Evolutionary conservation across 1,140 invertebrate species (phyloP), one percentile per base, ranked within the genome.

Genomic region (Dreissena polymorpha): DNA sequence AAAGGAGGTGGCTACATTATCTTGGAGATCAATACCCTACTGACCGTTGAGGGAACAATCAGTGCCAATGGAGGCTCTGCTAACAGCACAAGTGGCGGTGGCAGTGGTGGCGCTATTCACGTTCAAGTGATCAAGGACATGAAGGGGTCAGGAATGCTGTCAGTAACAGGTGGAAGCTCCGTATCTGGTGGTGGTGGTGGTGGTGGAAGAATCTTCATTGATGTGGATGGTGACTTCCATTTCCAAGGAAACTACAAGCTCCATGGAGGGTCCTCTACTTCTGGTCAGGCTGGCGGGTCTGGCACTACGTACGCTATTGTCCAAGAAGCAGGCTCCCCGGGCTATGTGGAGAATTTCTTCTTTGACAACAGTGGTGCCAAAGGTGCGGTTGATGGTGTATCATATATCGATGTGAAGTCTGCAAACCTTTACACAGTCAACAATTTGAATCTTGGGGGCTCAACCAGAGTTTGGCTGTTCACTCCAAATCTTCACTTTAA

Each of bases 271-370:
- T 86, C 80, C 25, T 88, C 88, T 12, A 7, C 55, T 6, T 51
- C 25, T 13, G 86, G 85, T 12, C 76, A 87, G 51, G 78, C 88
- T 16, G 90, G 90, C 39, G 88, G 88, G 0, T 80, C 90, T 14
- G 90, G 90, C 13, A 90, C 89, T 25, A 86, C 87, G n/a, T 87
- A 81, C 63, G 67, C 88, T 8, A 65, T 83, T n/a, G 81, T 83
- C 69, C 74, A 75, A 25, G 79, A 80, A 60, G 76, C 70, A 25
- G 80, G 85, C 14, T 55, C 83, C 53, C 63, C 83, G 5, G 53
- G 83, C 25, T 69, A 65, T 71, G 83, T 83, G 21, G 64, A 74
- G 39, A 64, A 82, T 23, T 73, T 87, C 21, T 71, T 86, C 27
- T 53, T 86, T 23, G 86, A 87, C 67, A 90, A 90, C 71, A 73